Evolutionary conservation across 2,797 vertebrate species (phyloP), one percentile per base, ranked within the genome.

Genomic region (Acridotheres tristis): DNA sequence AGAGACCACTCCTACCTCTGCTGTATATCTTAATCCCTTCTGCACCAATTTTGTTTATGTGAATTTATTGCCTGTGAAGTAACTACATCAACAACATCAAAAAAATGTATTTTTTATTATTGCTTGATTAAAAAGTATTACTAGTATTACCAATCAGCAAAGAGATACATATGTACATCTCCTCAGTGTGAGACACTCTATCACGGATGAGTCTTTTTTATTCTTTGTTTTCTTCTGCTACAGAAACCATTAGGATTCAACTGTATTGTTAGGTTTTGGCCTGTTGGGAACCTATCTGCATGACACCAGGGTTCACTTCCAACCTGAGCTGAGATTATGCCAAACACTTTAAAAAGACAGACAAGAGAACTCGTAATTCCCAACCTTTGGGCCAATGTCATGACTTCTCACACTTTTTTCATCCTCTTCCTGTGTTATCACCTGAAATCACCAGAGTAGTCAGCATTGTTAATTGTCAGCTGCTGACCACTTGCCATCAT

Each of bases 1-100:
- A 95, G 81, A 80, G 72, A 92, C 63, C 45, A 76, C 48, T 93
- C 42, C 42, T 83, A 18, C 19, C 59, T 93, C 78, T 92, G 38
- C 57, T 92, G 20, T 61, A 43, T 58, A 47, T 73, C 65, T 67
- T 90, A 68, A 90, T 79, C 42, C 57, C 86, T 89, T 93, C 93
- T 77, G 50, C 63, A 87, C 22, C 42, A 16, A 59, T 90, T 89
- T 74, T 81, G 16, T 61, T 77, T 36, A 57, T 23, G 25, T 54
- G n/a, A 86, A 86, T 90, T 79, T 94, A 91, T 76, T 89, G 77
- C 65, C 61, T 82, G 36, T 22, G 59, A 91, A 89, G 38, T 25
- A 62, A 62, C 32, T 54, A 29, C 26, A 43, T 63, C 32, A 82
- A 42, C 23, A 84, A 48, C 22, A 42, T 51, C 1, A 9, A 69